Evolutionary conservation across 2,888 invertebrate genomes (phyloP), one percentile per base, ranked within the genome.

Genomic region (Sarcophaga variegata): DNA sequence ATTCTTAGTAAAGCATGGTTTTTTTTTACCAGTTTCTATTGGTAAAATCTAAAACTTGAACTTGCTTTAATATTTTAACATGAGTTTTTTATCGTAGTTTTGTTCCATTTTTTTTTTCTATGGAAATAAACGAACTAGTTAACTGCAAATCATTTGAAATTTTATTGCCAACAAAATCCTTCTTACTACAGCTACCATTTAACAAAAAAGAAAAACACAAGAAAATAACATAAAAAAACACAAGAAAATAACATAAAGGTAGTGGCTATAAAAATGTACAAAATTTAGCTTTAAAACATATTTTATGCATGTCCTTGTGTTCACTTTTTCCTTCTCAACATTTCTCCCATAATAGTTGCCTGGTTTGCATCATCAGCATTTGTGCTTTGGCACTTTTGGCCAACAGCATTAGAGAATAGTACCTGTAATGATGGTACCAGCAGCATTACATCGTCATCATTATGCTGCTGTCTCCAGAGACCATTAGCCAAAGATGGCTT

Each of bases 401-500:
- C 27, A 76, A 25, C 37, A 76, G n/a, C 47, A 54, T 3, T 17
- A 17, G 54, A 49, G n/a, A 37, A 25, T 27, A 20, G 5, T 17
- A 54, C 14, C 54, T 79, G 54, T 54, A 12, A 25, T 59, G 17
- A 14, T 54, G 27, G 12, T 12, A 45, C 54, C 49, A 66, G 20
- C 75, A 59, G 27, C 76, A 77, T 17, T 71, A 69, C 76, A 67
- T 54, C 27, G 62, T 63, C 78, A 49, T 81, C 78, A 69, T 81
- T 74, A 81, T 75, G 45, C 60, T 86, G 67, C 59, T 69, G 83
- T 81, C 77, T 69, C 74, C 74, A 64, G 62, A 86, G 85, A 81
- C 88, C 85, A 88, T 88, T 88, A 88, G 88, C 83, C 79, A 81
- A 86, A 86, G 81, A 76, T 71, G 83, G 78, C 1, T 71, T 81